phyloP scores from a whole-genome alignment of 2,888 invertebrate species.

The Sclerodermus sp. region DNA sequence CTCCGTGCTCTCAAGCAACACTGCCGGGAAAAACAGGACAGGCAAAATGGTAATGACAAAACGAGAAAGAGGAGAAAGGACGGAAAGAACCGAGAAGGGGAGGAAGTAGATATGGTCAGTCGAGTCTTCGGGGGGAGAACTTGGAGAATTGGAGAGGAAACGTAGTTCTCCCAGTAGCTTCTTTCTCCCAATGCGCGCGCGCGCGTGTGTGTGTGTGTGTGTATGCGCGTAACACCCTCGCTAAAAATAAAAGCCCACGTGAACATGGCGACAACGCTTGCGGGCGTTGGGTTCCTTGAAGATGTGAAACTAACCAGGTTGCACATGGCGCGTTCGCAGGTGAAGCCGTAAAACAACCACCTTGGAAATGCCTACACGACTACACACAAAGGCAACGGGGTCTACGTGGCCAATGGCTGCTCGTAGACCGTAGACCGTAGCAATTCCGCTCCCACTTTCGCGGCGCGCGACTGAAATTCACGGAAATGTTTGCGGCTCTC shows the following conservation, averaged over 20 bases:
- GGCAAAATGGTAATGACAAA: neutral
- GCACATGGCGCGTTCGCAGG: constrained; percentile 16
- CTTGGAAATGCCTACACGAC: no score
- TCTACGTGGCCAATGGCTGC: neutral
- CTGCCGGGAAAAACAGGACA: no score
- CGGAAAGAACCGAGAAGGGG: neutral
- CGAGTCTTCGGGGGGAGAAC: no score
- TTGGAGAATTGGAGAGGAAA: no score
- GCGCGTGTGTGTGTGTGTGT: no score
- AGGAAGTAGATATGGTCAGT: no score
- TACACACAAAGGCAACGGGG: no score
- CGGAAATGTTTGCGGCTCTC: constrained; percentile 13
- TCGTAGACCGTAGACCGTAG: neutral
- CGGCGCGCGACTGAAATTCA: constrained; percentile 16
- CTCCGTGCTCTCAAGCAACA: constrained; percentile 5
- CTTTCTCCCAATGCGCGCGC: no score
- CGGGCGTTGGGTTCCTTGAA: constrained; percentile 4
- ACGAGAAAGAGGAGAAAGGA: neutral
- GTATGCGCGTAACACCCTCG: no score
- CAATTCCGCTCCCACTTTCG: constrained; percentile 1
- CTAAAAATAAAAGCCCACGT: no score
- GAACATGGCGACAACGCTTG: neutral
- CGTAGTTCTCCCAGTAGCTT: no score
- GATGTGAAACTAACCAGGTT: constrained; percentile 13
- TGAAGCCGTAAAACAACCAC: constrained; percentile 9